Base-by-base conservation (phyloP, 2,888 invertebrate genomes). In the Syritta pipiens region DNA sequence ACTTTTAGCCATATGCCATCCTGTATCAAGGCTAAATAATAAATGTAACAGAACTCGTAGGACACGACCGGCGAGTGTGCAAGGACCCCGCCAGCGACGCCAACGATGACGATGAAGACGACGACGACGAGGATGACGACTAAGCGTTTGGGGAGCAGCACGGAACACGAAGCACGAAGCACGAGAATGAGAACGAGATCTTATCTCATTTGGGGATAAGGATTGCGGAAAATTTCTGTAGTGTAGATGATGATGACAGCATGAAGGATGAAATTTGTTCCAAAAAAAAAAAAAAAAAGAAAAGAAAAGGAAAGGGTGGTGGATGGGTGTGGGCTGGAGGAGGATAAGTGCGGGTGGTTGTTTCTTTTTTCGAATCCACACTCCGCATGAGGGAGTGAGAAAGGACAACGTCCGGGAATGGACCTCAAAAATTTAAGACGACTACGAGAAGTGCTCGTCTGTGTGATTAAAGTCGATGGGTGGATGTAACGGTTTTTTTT, bases 161-260 rank as follows among this genome's bases (percentile, higher is more conserved):
- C n/a, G n/a, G n/a, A n/a, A n/a, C n/a, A 67, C 40, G 59, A n/a
- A 46, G 14, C 19, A 37, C 32, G 7, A 4, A 32, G 6, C 12
- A 17, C 9, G 5, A 20, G 48, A n/a, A n/a, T 1, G 14, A 67
- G 10, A 32, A 51, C 12, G 24, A 40, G 63, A 59, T 71, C 63
- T 71, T 76, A 76, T 65, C 71, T 63, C 76, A 76, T 69, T 69
- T 76, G 69, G 76, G 69, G 63, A 71, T 76, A 71, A 76, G 71
- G 53, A 65, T 76, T 76, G 71, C 76, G 69, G 46, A 71, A 71
- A 30, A 59, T 63, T 63, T 28, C 57, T 76, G 20, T 10, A 44
- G 28, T 30, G 19, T 5, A 37, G 59, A 69, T 46, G 63, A 63
- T 57, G 76, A 76, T 59, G 71, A 76, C 63, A 76, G 46, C 57